phyloP scores from a whole-genome alignment of 2,113 vertebrate species.

The Psittacus erithacus region DNA sequence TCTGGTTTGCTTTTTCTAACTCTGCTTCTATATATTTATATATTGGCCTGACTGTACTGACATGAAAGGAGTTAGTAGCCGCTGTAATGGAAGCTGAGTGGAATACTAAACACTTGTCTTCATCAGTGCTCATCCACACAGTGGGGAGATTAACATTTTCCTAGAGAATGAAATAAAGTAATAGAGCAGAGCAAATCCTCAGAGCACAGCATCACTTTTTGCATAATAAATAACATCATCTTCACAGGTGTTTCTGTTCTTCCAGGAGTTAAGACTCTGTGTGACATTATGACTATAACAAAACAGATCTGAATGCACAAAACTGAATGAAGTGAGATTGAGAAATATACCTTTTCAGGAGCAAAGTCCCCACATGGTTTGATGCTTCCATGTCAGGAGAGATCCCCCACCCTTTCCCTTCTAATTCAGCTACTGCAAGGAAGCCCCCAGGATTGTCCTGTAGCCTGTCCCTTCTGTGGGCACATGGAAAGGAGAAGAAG shows the following conservation, averaged over 20 bases:
- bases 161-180: not conserved
- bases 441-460: not conserved
- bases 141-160: not conserved
- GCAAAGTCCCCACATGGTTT: not conserved
- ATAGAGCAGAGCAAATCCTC: not conserved
- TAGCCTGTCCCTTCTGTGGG: too few relatives aligned
- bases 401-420: not conserved
- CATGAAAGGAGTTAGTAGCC: not conserved
- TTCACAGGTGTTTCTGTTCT: not conserved
- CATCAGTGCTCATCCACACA: not conserved
- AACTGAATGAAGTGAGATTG: not conserved
- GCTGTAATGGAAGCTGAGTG: not conserved
- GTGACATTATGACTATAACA: not conserved
- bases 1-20: not conserved
- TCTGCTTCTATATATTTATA: not conserved
- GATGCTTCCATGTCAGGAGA: not conserved
- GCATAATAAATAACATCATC: rapidly evolving
- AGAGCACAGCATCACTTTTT: rapidly evolving
- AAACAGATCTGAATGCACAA: not conserved
- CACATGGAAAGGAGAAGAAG: not conserved
- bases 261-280: not conserved
- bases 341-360: not conserved
- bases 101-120: not conserved
- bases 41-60: not conserved
- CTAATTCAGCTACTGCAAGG: not conserved